These are phyloP conservation scores for Malurus alboscapulatus DNA, from an alignment of 2,113 vertebrate genomes.

Conservation along the genomic window DNA sequence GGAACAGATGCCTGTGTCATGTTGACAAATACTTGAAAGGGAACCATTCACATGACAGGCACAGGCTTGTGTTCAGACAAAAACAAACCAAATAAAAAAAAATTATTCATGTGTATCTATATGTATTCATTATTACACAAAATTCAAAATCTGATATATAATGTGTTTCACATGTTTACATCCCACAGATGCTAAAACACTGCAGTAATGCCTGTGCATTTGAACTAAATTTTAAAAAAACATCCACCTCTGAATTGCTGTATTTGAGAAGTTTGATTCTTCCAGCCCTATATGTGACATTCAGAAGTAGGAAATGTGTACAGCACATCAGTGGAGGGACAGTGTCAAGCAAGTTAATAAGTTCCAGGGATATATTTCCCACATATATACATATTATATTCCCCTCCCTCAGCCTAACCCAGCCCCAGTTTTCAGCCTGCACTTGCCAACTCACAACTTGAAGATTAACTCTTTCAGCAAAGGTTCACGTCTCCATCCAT, in stretches of 20 bases:
- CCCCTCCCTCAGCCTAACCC: background rate
- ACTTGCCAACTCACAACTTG: background rate
- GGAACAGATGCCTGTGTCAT: conserved; percentile 80
- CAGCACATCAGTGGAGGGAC: background rate
- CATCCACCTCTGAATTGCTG: background rate
- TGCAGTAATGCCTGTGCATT: background rate
- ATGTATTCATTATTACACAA: background rate
- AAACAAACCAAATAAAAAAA: background rate
- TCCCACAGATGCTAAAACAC: background rate
- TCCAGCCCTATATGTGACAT: background rate
- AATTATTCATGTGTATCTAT: background rate
- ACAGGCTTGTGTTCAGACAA: conserved; percentile 75
- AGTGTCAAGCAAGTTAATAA: background rate
- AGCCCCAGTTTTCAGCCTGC: background rate
- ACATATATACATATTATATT: background rate
- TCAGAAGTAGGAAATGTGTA: background rate
- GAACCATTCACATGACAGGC: conserved; percentile 81
- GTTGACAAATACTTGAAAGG: conserved; percentile 78
- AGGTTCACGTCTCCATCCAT: background rate
- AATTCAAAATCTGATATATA: background rate
- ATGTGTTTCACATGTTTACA: background rate
- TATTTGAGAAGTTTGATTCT: background rate
- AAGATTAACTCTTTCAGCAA: background rate
- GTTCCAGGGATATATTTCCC: background rate
- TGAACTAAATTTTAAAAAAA: background rate